Percentiles rank a stretch among this genome's conserved stretches.
Evolutionary conservation across 2,888 invertebrate genomes (phyloP).

Genomic region (Chromoteleia sp.): DNA sequence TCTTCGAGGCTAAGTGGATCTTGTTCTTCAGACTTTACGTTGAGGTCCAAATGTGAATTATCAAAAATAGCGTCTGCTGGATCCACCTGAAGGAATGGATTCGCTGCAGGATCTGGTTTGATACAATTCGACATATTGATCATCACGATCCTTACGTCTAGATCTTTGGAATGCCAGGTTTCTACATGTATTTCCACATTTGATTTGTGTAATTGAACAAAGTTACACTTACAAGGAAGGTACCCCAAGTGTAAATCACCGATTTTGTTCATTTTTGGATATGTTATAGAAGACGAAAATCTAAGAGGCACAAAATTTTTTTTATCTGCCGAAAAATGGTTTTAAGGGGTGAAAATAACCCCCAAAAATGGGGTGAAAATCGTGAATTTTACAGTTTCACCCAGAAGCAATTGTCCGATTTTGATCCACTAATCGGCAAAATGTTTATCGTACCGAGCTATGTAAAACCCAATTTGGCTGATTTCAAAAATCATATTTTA

Average conservation of each 20-base stretch:
- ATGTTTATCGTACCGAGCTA: too few species aligned
- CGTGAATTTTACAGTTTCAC: too few species aligned
- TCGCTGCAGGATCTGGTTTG: slow-evolving; percentile 66
- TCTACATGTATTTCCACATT: slow-evolving; percentile 88
- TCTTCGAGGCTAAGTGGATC: slow-evolving; percentile 25
- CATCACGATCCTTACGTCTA: slow-evolving; percentile 85
- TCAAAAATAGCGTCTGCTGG: slow-evolving; percentile 16
- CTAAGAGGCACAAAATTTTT: too few species aligned
- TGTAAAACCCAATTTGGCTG: too few species aligned
- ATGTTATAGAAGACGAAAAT: too few species aligned
- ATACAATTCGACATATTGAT: slow-evolving; percentile 81
- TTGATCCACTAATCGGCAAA: too few species aligned
- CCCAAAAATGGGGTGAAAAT: too few species aligned
- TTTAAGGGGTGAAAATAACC: too few species aligned
- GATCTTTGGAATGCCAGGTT: slow-evolving; percentile 85
- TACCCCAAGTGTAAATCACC: slow-evolving; percentile 87
- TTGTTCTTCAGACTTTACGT: slow-evolving; percentile 1
- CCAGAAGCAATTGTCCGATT: too few species aligned
- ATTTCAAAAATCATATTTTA: too few species aligned
- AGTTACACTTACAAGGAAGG: slow-evolving; percentile 90
- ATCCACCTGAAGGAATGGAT: slow-evolving; percentile 22
- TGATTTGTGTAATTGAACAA: slow-evolving; percentile 88
- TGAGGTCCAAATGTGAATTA: neutral
- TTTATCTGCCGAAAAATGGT: too few species aligned
- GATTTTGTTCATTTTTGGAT: too few species aligned